Base-by-base conservation (phyloP, 1,140 invertebrate species). In the Euborellia annulipes region DNA sequence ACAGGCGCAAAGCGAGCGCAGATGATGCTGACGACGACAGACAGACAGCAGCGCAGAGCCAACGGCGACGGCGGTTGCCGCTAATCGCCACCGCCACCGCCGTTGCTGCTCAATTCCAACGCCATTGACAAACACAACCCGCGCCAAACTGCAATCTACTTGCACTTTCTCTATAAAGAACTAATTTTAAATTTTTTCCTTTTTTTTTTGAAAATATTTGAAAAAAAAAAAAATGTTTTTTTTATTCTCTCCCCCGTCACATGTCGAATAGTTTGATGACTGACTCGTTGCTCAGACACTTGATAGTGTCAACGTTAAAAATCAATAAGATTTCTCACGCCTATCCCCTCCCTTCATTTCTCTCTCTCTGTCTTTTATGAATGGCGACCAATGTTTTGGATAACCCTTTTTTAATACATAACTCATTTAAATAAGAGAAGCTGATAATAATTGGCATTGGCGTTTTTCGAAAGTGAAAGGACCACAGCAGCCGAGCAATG, bases 231-330 rank as follows among this genome's bases (percentile, higher is more conserved):
- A 22, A 22, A 36, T 19, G 43, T 48, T 44, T 43, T 48, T 43
- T 45, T 41, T 49, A 41, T 49, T 34, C 48, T 27, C 32, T 45
- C n/a, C n/a, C n/a, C n/a, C n/a, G n/a, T n/a, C n/a, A n/a, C n/a
- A n/a, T n/a, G n/a, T n/a, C n/a, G n/a, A n/a, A n/a, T n/a, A n/a
- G 44, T 36, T 49, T 45, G 44, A 30, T 36, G 17, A 21, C 38
- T 38, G 39, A 46, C 59, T 61, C 48, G 66, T 65, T 64, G 55
- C 55, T 58, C 63, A 57, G 55, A 41, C 49, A 51, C 58, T 70
- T 70, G 69, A 69, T 68, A 72, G 66, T 72, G 70, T 73, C 69
- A 72, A 27, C 11, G 23, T 70, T 70, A 71, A 73, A 73, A 72
- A 73, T 72, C 70, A 73, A 72, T 73, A 73, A 70, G 67, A 67